These are phyloP conservation scores for Nomada lathburiana DNA, from an alignment of 2,888 invertebrate genomes.

Conservation along the genomic window DNA sequence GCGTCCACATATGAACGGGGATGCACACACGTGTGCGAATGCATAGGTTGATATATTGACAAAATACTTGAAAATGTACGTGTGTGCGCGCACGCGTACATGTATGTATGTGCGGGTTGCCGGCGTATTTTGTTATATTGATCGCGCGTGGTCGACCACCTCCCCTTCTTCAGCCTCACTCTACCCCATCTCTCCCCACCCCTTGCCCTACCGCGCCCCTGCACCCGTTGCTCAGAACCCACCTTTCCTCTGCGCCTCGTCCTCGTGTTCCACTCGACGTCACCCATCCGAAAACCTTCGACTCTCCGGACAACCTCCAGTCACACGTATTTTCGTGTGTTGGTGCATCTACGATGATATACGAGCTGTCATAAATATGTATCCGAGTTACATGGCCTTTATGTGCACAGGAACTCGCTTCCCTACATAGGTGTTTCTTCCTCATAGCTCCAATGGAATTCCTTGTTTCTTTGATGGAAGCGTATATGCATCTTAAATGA, in stretches of 20 bases:
- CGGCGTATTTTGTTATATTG: conserved; percentile 85
- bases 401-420: conserved; percentile 11
- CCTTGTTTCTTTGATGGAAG: conserved; percentile 11
- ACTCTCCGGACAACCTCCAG: conserved; percentile 67
- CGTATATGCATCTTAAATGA: conserved; percentile 7
- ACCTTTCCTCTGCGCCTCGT: conserved; percentile 57
- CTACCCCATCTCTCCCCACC: conserved; percentile 76
- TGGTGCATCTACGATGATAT: conserved; percentile 55
- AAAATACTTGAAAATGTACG: conserved; percentile 38
- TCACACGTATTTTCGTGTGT: conserved; percentile 72
- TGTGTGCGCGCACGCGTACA: conserved; percentile 34
- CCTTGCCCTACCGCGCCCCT: conserved; percentile 66
- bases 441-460: conserved; percentile 40
- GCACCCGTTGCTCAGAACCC: conserved; percentile 62
- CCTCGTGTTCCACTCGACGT: conserved; percentile 71
- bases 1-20: conserved; percentile 1
- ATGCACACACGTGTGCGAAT: conserved; percentile 4
- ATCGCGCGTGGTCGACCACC: conserved; percentile 83
- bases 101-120: conserved; percentile 72
- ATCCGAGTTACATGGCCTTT: conserved; percentile 47
- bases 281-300: conserved; percentile 71
- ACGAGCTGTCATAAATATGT: conserved; percentile 59
- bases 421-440: conserved; percentile 26
- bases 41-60: conserved; percentile 42
- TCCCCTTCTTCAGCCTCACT: conserved; percentile 72